Conservation (phyloP, 2,797 vertebrate species). For the Eospalax fontanierii region DNA sequence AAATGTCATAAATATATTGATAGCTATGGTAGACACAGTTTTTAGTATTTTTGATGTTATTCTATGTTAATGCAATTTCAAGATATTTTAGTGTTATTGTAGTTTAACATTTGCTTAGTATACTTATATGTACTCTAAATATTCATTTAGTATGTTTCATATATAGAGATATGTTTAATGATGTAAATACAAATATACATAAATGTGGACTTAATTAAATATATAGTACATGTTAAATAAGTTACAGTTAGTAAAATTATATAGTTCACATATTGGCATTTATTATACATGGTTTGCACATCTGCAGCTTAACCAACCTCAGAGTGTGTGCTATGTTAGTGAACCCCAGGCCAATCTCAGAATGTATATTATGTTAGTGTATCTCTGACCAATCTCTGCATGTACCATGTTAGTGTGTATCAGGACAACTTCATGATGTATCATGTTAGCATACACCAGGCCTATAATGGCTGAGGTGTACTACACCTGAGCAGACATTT, state of each 20-base stretch:
- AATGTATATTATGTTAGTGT: not conserved
- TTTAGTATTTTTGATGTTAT: slow-evolving; percentile 4
- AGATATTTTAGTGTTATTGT: slow-evolving; percentile 1
- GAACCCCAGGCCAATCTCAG: not conserved
- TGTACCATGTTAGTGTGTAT: not conserved
- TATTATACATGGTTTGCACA: not conserved
- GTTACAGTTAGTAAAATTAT: not conserved
- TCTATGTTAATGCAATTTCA: slow-evolving; percentile 11
- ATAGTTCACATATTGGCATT: not conserved
- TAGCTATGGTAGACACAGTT: not conserved
- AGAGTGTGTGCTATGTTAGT: not conserved
- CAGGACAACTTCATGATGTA: not conserved
- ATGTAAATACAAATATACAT: not conserved
- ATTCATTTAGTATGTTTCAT: not conserved
- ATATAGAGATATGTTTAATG: not conserved
- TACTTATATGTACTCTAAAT: not conserved
- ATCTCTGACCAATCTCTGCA: not conserved
- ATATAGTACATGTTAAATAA: not conserved
- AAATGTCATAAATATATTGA: slow-evolving; percentile 26
- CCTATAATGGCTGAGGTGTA: not conserved
- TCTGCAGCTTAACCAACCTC: not conserved
- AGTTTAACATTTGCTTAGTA: not conserved
- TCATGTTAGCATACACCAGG: not conserved
- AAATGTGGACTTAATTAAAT: not conserved
- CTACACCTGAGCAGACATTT: not conserved